Base-by-base conservation (phyloP, 1,140 invertebrate genomes). In the Drosophila arawakana region DNA sequence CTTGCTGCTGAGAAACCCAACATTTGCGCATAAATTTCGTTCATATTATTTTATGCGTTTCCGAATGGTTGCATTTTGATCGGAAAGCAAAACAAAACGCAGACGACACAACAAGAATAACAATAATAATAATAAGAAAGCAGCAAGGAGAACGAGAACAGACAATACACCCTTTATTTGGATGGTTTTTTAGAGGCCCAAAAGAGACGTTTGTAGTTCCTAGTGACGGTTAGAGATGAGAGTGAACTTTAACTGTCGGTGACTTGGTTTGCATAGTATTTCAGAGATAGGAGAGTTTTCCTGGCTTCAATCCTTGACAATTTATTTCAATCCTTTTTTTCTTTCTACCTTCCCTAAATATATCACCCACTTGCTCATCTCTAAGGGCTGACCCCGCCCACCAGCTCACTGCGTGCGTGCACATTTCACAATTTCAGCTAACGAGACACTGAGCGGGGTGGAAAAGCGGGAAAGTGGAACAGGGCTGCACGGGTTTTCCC, bases 31-130 rank as follows among this genome's bases (percentile, higher is more conserved):
- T 80, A 83, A 78, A 81, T 72, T 76, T 71, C 49, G 55, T 41
- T 61, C 78, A 84, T 89, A 89, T 89, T 89, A 89, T 89, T 89
- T 84, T 89, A 89, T 81, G 84, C 68, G 57, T 69, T 89, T 89
- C 85, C 84, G 75, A 84, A 72, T 89, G 74, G 78, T 69, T 89
- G 84, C 84, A 90, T 76, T 84, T 69, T 68, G 61, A 88, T 88
- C 82, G 81, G 76, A 66, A 89, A 79, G 74, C 43, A 89, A 89
- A 90, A 84, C 74, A 89, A 68, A 65, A 37, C 57, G n/a, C 52
- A 69, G 73, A 71, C 47, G 18, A 13, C 34, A 55, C 25, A 73
- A 65, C 52, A 69, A 58, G 18, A 43, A 59, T 34, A 75, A 75
- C 66, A 73, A 63, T 10, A 39, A 49, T 25, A 73, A 63, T 10